phyloP scores from a whole-genome alignment of 2,888 invertebrate species.

The Cylindroiulus punctatus region DNA sequence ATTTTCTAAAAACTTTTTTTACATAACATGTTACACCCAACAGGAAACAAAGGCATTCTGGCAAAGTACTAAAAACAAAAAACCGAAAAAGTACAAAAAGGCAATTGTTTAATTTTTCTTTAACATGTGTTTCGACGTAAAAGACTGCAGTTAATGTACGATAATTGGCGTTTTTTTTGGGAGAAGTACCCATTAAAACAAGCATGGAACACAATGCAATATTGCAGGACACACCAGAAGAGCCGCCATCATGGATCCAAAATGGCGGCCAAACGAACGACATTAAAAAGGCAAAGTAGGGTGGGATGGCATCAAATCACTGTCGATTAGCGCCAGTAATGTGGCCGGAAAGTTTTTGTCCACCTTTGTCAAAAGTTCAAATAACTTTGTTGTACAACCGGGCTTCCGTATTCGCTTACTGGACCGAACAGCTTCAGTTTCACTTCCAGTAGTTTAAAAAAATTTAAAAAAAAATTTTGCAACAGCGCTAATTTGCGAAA shows the following conservation, averaged over 20 bases:
- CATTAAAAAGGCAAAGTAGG: background rate
- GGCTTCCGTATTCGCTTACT: constrained; percentile 27
- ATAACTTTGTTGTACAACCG: background rate
- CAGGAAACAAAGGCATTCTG: no score
- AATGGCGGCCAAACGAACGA: background rate
- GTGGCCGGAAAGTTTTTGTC: background rate
- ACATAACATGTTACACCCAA: no score
- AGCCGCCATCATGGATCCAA: background rate
- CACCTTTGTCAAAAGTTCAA: constrained; percentile 26
- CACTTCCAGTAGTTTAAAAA: background rate
- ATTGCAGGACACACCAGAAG: no score
- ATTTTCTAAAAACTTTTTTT: no score
- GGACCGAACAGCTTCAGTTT: constrained; percentile 8
- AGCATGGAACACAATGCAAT: no score
- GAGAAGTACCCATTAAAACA: no score
- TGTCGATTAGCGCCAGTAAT: background rate
- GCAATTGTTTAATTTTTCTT: no score
- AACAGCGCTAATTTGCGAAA: background rate
- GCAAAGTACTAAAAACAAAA: no score
- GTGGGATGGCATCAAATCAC: background rate
- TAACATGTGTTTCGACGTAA: no score
- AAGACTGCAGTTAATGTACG: no score
- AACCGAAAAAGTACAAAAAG: no score
- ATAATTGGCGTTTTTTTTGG: no score
- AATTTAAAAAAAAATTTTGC: background rate